Conservation (phyloP, 2,113 vertebrate genomes). For the Chloropsis cyanopogon region DNA sequence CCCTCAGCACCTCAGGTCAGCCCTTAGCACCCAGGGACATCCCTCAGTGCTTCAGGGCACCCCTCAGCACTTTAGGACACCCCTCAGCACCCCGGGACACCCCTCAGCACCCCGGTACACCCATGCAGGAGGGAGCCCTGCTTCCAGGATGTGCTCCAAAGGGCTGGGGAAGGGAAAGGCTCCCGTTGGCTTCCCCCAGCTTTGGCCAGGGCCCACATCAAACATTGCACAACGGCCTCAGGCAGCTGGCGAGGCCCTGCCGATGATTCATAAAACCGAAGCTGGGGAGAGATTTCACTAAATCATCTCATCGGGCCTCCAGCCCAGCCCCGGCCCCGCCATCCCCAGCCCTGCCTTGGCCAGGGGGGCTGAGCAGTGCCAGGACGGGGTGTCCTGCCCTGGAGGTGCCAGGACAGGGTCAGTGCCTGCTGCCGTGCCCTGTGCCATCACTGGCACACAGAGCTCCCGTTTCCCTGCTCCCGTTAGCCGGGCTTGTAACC, state of each 20-base stretch:
- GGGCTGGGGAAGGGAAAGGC: conserved; percentile 17
- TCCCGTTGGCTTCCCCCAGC: conserved; percentile 35
- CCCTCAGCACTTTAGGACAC: background rate
- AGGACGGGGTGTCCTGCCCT: background rate
- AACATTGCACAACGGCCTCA: conserved; percentile 46
- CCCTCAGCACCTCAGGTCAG: too few relatives aligned
- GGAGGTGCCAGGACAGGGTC: background rate
- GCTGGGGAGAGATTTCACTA: conserved; percentile 13
- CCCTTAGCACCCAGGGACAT: too few relatives aligned
- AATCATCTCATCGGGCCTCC: background rate
- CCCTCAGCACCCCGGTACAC: background rate
- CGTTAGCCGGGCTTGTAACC: fast-evolving
- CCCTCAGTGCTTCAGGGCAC: background rate
- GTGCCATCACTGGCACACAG: fast-evolving
- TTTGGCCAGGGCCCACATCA: conserved; percentile 52
- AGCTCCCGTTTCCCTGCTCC: background rate
- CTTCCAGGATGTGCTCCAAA: background rate
- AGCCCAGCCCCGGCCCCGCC: background rate
- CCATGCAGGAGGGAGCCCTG: background rate
- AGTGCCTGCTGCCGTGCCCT: fast-evolving
- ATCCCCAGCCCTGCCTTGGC: background rate
- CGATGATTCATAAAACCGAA: conserved; percentile 14
- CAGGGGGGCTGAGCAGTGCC: background rate
- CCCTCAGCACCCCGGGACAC: background rate
- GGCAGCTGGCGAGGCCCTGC: conserved; percentile 43